Conservation (phyloP, 2,113 vertebrate species). For the Podilymbus podiceps region DNA sequence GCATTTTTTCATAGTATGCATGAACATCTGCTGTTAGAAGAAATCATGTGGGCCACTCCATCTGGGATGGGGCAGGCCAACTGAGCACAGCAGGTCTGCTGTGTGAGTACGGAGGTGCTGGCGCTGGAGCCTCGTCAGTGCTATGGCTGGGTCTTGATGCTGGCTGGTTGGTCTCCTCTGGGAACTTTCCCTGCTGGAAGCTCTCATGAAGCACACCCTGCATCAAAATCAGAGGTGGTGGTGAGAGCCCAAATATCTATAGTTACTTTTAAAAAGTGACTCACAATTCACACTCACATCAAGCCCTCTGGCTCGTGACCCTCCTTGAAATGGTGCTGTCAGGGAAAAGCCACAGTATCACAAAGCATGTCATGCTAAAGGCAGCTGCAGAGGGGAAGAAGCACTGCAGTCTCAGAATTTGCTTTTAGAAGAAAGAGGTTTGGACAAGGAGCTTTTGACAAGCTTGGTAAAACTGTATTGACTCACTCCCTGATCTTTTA, state of each 20-base stretch:
- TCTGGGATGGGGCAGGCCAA: background rate
- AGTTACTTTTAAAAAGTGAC: background rate
- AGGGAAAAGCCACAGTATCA: background rate
- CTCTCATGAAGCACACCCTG: background rate
- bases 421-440: background rate
- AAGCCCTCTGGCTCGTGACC: background rate
- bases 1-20: background rate
- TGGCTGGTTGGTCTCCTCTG: background rate
- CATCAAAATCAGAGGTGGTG: background rate
- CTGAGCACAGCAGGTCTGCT: accelerated
- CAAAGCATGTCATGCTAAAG: background rate
- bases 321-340: background rate
- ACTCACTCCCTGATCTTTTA: background rate
- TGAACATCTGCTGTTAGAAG: background rate
- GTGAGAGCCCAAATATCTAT: background rate
- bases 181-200: background rate
- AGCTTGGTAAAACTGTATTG: background rate
- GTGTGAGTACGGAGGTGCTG: background rate
- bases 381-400: background rate
- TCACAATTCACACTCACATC: background rate
- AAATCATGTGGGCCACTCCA: accelerated
- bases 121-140: accelerated
- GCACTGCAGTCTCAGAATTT: background rate
- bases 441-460: background rate
- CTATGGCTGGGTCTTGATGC: accelerated